Percentiles rank a stretch among this genome's conserved stretches.
Evolutionary conservation across 2,888 invertebrate genomes (phyloP).

Genomic region (Itoplectis maculator): DNA sequence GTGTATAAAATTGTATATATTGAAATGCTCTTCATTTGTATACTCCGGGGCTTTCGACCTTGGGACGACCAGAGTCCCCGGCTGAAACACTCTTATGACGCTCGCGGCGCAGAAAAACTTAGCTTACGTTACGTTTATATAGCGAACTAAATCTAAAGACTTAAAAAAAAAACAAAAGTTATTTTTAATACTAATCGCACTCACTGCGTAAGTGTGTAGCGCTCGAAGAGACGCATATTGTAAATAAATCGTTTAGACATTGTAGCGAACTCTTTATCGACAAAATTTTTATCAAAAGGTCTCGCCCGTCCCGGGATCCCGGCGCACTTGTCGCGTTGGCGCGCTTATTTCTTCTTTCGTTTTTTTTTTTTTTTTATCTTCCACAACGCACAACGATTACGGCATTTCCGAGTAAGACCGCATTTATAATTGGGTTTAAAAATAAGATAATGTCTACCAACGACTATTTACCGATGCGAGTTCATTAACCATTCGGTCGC

Average conservation of each 20-base stretch:
- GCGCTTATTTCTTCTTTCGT: too few relatives aligned
- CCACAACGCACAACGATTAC: constrained; percentile 10
- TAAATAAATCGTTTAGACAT: constrained; percentile 63
- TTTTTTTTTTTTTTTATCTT: constrained; percentile 28
- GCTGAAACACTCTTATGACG: constrained; percentile 54
- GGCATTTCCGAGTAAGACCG: constrained; percentile 16
- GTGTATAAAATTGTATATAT: constrained; percentile 45
- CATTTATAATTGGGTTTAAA: constrained; percentile 50
- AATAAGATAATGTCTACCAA: constrained; percentile 53
- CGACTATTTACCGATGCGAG: constrained; percentile 54
- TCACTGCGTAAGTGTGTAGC: constrained; percentile 6
- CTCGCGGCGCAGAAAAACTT: constrained; percentile 60
- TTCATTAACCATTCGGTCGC: constrained; percentile 54
- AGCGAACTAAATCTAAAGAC: background rate
- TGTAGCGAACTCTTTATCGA: constrained; percentile 15
- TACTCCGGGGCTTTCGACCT: background rate
- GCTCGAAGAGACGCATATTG: constrained; percentile 39
- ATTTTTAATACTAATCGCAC: constrained; percentile 16
- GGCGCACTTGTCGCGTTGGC: constrained; percentile 2
- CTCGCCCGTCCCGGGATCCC: constrained; percentile 3
- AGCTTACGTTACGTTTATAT: constrained; percentile 21
- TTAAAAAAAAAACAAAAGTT: background rate
- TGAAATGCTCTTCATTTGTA: constrained; percentile 11
- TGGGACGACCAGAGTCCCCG: background rate
- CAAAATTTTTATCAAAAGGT: constrained; percentile 14